phyloP scores from a whole-genome alignment of 2,888 invertebrate genomes.

The Deilephila porcellus region DNA sequence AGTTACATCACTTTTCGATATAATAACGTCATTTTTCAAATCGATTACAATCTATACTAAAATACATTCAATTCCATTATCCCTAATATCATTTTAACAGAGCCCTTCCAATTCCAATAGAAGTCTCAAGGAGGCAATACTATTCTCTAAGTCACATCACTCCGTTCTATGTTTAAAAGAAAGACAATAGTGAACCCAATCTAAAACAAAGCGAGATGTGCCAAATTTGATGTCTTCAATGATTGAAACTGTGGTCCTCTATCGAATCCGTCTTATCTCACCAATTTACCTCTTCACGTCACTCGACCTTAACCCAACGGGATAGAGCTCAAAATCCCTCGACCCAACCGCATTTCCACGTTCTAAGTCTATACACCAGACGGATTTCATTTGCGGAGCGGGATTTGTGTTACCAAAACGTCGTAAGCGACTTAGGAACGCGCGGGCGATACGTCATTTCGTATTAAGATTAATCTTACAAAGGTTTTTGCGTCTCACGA shows the following conservation, averaged over 20 bases:
- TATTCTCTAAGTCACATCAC: slow-evolving; percentile 13
- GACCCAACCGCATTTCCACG: slow-evolving; percentile 31
- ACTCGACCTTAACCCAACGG: slow-evolving; percentile 26
- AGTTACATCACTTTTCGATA: too few relatives aligned
- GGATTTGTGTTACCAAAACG: neutral
- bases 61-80: too few relatives aligned
- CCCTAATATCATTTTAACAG: neutral
- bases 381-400: slow-evolving; percentile 27
- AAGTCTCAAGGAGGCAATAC: neutral
- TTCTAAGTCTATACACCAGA: slow-evolving; percentile 10
- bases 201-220: slow-evolving; percentile 38
- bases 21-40: too few relatives aligned
- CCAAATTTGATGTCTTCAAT: slow-evolving; percentile 41
- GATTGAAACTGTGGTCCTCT: slow-evolving; percentile 42
- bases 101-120: neutral
- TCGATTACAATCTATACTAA: too few relatives aligned
- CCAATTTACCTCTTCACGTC: slow-evolving; percentile 9
- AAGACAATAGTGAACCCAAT: slow-evolving; percentile 20
- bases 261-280: slow-evolving; percentile 25
- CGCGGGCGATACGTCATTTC: neutral
- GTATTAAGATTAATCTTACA: slow-evolving; percentile 12
- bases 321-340: slow-evolving; percentile 35
- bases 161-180: slow-evolving; percentile 5
- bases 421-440: slow-evolving; percentile 13
- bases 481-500: slow-evolving; percentile 28